Evolutionary conservation across 2,888 invertebrate genomes (phyloP).

Genomic region (Sphaerophoria rueppellii): DNA sequence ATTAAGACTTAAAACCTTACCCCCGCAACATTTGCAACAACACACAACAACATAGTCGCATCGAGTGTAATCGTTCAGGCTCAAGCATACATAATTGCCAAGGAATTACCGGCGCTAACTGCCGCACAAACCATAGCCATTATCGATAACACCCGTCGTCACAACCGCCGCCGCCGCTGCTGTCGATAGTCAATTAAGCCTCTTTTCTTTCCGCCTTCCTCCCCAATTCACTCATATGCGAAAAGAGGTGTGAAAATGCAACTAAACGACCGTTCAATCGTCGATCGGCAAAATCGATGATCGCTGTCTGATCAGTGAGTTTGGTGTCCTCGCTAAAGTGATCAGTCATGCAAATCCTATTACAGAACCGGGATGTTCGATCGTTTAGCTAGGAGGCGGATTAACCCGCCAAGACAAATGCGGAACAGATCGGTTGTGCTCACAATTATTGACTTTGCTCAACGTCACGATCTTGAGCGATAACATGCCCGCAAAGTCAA

Average conservation of each 20-base stretch:
- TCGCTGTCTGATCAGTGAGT: neutral
- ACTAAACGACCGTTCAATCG: conserved; percentile 48
- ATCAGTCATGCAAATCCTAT: conserved; percentile 62
- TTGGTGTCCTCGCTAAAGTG: conserved; percentile 57
- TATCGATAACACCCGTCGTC: conserved; percentile 35
- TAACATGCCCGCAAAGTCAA: conserved; percentile 70
- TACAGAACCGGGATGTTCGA: neutral
- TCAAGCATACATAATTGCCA: conserved; percentile 23
- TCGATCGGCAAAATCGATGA: conserved; percentile 8
- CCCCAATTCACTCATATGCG: neutral
- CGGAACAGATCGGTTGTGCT: conserved; percentile 8
- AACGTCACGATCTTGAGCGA: conserved; percentile 67
- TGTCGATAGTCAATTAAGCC: conserved; percentile 60
- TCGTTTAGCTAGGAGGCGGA: neutral
- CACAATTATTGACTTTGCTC: conserved; percentile 52
- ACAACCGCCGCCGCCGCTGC: neutral
- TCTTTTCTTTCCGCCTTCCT: conserved; percentile 15
- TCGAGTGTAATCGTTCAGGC: neutral
- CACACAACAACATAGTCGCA: neutral
- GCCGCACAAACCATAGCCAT: conserved; percentile 36
- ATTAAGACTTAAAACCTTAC: conserved; percentile 53
- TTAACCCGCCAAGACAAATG: conserved; percentile 33
- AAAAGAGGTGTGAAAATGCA: conserved; percentile 71
- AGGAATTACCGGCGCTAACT: conserved; percentile 68
- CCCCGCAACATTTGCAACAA: conserved; percentile 21